Base-by-base conservation (phyloP, 2,888 invertebrate species). In the Andrena camellia region DNA sequence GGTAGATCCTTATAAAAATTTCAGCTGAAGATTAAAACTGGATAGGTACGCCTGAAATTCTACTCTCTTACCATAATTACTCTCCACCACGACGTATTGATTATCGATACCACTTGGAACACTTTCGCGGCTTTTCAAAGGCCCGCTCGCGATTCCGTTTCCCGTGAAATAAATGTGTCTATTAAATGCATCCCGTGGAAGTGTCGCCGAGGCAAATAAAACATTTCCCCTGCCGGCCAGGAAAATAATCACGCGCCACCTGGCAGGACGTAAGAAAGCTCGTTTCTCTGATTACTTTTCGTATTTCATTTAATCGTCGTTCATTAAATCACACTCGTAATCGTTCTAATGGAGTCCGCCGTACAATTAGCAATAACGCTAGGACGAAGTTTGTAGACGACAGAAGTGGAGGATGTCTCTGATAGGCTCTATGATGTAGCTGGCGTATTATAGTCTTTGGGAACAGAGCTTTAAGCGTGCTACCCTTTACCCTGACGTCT, bases 61-160 rank as follows among this genome's bases (percentile, higher is more conserved):
- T 74, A 68, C 66, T 60, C 66, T 54, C 64, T 17, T 67, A 59
- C 52, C 64, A 42, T 74, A 64, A 81, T 81, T 81, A 81, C 48
- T 23, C 35, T n/a, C 50, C 42, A 29, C 48, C 35, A n/a, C 57
- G 17, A n/a, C 31, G 70, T 82, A 81, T 82, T 75, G 82, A 83
- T 83, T 76, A 81, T 13, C 82, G 54, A 76, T 72, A 81, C n/a
- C 52, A 59, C 57, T 13, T 8, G 50, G 26, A 63, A 64, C 57
- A 31, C 57, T 71, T 67, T 52, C 81, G 23, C 66, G 35, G 52
- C 33, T 64, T 68, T 26, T 42, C 62, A 8, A 67, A 62, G 67
- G 17, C 42, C 20, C 20, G 23, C 33, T 17, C 50, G 62, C 42
- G 52, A 74, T 68, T 75, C 62, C 52, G 62, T 71, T 75, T 75